Percentiles rank a stretch among this genome's conserved stretches.
Conservation (phyloP, 1,140 invertebrate species). For the Euschistus heros region DNA sequence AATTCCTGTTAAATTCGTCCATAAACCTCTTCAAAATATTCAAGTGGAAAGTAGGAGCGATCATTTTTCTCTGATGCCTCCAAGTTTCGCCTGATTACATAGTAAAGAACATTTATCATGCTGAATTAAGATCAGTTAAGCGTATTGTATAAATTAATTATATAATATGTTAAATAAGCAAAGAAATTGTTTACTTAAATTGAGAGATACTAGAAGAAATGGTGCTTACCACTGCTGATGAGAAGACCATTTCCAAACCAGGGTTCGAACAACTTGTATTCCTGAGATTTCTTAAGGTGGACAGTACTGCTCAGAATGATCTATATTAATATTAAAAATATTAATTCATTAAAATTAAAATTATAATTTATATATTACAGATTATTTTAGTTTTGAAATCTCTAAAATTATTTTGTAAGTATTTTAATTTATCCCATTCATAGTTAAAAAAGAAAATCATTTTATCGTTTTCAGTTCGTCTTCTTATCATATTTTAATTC, state of each 20-base stretch:
- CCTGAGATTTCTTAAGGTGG: conserved; percentile 69
- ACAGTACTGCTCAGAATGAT: conserved; percentile 52
- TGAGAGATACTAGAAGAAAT: not conserved
- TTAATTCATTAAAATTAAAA: too few species aligned
- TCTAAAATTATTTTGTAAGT: too few species aligned
- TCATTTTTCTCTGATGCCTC: conserved; percentile 67
- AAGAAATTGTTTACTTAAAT: not conserved
- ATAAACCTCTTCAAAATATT: conserved; percentile 74
- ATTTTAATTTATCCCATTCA: too few species aligned
- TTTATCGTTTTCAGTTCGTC: not conserved
- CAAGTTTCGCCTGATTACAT: conserved; percentile 54
- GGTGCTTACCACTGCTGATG: conserved; percentile 38
- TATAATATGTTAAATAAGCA: not conserved
- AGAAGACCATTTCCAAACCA: conserved; percentile 83
- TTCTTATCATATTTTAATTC: too few species aligned
- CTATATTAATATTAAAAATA: too few species aligned
- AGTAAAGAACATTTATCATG: not conserved
- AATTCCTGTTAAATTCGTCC: conserved; percentile 65
- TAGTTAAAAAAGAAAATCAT: conserved; percentile 5
- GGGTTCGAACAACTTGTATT: conserved; percentile 66
- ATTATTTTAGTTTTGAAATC: too few species aligned
- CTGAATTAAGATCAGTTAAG: not conserved
- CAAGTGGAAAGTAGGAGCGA: conserved; percentile 72
- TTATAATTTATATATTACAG: too few species aligned
- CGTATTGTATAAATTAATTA: not conserved